These are phyloP conservation scores for Meloidogyne chitwoodi DNA, from an alignment of 1,140 invertebrate species.

Conservation along the genomic window DNA sequence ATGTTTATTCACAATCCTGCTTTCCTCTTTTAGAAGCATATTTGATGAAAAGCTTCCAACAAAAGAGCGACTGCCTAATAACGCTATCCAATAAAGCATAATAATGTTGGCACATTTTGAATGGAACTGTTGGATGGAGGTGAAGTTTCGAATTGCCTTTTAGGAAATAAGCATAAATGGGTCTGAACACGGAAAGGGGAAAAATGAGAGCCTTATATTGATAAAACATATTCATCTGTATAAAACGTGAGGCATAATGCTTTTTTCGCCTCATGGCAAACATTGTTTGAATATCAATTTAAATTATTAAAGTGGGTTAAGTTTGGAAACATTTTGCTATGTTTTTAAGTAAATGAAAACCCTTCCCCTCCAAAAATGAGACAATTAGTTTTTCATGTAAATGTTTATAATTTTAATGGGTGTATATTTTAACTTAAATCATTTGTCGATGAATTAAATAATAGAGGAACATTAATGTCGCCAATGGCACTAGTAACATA, in stretches of 20 bases:
- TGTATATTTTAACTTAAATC: too few species aligned
- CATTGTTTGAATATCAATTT: not conserved
- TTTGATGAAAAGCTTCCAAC: not conserved
- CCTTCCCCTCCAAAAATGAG: too few species aligned
- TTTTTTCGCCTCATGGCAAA: not conserved
- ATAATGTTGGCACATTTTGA: not conserved
- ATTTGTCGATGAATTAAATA: too few species aligned
- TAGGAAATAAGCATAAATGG: not conserved
- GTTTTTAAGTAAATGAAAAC: too few species aligned
- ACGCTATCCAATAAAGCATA: not conserved
- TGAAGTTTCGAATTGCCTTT: not conserved
- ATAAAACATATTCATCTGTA: not conserved
- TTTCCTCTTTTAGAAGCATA: not conserved
- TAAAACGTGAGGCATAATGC: not conserved
- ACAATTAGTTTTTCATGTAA: too few species aligned
- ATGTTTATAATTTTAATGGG: too few species aligned
- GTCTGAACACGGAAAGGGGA: not conserved
- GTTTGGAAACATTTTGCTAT: not conserved
- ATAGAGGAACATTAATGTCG: too few species aligned
- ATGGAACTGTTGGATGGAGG: not conserved
- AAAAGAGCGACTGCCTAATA: not conserved
- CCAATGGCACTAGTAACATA: too few species aligned
- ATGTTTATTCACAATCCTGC: not conserved
- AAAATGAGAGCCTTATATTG: not conserved
- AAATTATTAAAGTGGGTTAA: not conserved